A percentile compares a stretch with the other conserved stretches of the same genome.
phyloP scores from a whole-genome alignment of 1,140 invertebrate species.

The Geopemphigus sp. region DNA sequence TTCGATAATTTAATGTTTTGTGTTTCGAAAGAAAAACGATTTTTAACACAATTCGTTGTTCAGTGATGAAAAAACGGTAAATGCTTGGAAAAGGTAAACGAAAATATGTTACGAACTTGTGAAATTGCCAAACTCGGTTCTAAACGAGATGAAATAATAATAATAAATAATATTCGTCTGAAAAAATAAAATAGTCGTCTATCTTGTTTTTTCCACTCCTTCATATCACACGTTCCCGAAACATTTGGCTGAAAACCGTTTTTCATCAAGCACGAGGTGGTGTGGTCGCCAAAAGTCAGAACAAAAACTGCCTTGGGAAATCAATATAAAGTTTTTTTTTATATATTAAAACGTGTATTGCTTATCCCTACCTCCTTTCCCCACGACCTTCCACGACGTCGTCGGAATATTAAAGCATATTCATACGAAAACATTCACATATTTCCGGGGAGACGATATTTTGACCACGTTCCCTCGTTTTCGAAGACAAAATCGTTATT shows the following conservation, averaged over 20 bases:
- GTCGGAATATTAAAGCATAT: slow-evolving; percentile 21
- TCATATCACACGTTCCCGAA: background rate
- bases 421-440: background rate
- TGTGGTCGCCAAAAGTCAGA: slow-evolving; percentile 35
- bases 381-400: background rate
- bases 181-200: slow-evolving; percentile 26
- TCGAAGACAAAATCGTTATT: background rate
- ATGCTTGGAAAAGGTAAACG: slow-evolving; percentile 2
- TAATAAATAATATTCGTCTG: slow-evolving; percentile 19
- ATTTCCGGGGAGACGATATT: background rate
- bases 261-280: slow-evolving; percentile 23
- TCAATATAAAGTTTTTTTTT: slow-evolving; percentile 25
- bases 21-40: background rate
- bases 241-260: slow-evolving; percentile 33
- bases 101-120: slow-evolving; percentile 13
- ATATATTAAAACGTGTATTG: slow-evolving; percentile 28
- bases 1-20: no score
- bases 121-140: slow-evolving; percentile 12
- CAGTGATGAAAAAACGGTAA: background rate
- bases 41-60: background rate
- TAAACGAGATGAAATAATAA: slow-evolving; percentile 31
- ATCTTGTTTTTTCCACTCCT: slow-evolving; percentile 24
- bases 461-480: background rate
- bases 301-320: slow-evolving; percentile 39
- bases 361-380: no score